These are phyloP conservation scores for Caenorhabditis uteleia DNA, from an alignment of 2,888 invertebrate genomes.

Conservation along the genomic window DNA sequence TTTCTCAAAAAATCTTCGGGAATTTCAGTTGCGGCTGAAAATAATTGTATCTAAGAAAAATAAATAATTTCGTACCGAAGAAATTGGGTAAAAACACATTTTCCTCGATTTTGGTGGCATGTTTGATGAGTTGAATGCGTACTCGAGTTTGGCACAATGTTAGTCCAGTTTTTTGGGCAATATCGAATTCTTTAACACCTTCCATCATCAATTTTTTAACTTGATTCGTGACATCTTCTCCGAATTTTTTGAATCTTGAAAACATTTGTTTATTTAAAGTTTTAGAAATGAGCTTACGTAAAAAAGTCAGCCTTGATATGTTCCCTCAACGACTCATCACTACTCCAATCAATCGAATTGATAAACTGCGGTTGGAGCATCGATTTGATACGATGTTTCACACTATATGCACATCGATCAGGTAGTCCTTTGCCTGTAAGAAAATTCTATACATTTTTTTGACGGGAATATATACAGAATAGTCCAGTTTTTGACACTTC, in stretches of 20 bases:
- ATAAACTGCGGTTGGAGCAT: background rate
- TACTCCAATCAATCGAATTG: background rate
- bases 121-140: background rate
- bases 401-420: background rate
- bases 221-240: background rate
- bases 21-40: background rate
- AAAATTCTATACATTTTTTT: background rate
- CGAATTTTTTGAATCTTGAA: background rate
- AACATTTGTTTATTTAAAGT: background rate
- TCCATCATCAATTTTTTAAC: too few species aligned
- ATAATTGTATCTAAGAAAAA: too few species aligned
- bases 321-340: background rate
- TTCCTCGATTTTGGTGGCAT: background rate
- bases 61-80: too few species aligned
- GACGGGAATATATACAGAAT: background rate
- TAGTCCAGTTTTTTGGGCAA: too few species aligned
- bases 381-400: background rate
- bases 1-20: background rate
- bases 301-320: background rate
- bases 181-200: too few species aligned
- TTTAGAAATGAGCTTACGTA: background rate
- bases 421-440: slow-evolving; percentile 1
- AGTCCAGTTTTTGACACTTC: slow-evolving; percentile 1
- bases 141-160: too few species aligned
- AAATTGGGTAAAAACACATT: too few species aligned